phyloP scores from a whole-genome alignment of 2,797 vertebrate species.

The Myripristis jacobus region DNA sequence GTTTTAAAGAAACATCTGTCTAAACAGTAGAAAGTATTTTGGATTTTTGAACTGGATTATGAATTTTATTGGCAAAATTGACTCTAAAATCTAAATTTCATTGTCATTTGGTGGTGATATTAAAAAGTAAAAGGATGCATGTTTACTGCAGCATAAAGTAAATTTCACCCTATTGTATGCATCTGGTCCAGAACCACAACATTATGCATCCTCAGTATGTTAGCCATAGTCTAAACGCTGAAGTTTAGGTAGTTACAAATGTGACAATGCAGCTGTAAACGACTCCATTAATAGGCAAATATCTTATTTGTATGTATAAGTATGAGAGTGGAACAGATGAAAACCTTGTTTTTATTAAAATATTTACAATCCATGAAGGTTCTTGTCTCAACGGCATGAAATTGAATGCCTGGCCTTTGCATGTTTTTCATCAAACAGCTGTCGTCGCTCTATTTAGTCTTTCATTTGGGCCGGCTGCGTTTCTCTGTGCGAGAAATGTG shows the following conservation, averaged over 20 bases:
- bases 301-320: neutral
- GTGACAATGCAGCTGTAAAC: too few relatives aligned
- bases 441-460: neutral
- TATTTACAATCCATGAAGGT: conserved; percentile 19
- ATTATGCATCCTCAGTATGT: neutral
- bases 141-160: neutral
- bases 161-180: neutral
- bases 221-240: neutral
- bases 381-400: neutral
- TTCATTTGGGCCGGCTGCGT: conserved; percentile 25
- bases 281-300: neutral
- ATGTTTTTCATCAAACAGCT: conserved; percentile 18
- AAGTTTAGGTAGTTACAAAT: neutral
- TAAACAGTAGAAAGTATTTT: neutral
- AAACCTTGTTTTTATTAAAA: conserved; percentile 14
- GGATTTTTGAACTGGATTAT: neutral
- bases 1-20: neutral
- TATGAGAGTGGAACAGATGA: conserved; percentile 3
- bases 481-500: conserved; percentile 39
- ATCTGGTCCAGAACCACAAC: neutral
- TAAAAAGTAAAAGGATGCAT: neutral
- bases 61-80: neutral
- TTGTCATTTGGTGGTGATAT: neutral
- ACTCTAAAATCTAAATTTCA: neutral
- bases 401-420: conserved; percentile 3